Base-by-base conservation (phyloP, 2,888 invertebrate species). In the Sinotaia quadrata region DNA sequence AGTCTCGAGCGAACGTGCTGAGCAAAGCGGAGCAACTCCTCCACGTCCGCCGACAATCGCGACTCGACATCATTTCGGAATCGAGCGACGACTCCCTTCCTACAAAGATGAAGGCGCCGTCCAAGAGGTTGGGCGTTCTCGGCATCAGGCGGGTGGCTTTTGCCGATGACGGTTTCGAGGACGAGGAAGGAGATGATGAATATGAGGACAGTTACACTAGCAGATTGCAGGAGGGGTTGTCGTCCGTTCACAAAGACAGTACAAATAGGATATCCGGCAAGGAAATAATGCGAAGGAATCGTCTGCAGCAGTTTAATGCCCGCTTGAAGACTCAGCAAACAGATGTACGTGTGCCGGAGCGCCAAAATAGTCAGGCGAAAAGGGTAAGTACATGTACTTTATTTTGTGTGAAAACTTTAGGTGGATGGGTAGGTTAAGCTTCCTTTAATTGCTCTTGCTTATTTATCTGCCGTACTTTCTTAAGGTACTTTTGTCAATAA, bases 271-370 rank as follows among this genome's bases (percentile, higher is more conserved):
- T 21, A 5, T 31, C 24, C 18, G 47, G 34, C 12, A 47, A 44
- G 0, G 36, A 49, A 15, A 60, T 59, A 24, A 63, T 63, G 12
- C 27, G 67, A 18, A 21, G 63, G 12, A 63, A 57, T 12, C 68
- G 72, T 4, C 67, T 72, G 24, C 67, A 63, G 4, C 59, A 63
- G 12, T 41, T 67, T 27, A 72, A 72, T 34, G 67, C 72, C 54
- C 21, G 72, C 36, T 51, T 72, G 4, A 67, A 72, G 47, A 69
- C 58, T 57, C 70, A 70, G 33, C n/a, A n/a, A n/a, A n/a, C n/a
- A n/a, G n/a, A n/a, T n/a, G n/a, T n/a, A n/a, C n/a, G n/a, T n/a
- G n/a, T n/a, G n/a, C n/a, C n/a, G n/a, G n/a, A n/a, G n/a, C n/a
- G n/a, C n/a, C n/a, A n/a, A n/a, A n/a, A n/a, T n/a, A n/a, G n/a